Base-by-base conservation (phyloP, 2,797 vertebrate species). In the Hydrocynus forskahlii region DNA sequence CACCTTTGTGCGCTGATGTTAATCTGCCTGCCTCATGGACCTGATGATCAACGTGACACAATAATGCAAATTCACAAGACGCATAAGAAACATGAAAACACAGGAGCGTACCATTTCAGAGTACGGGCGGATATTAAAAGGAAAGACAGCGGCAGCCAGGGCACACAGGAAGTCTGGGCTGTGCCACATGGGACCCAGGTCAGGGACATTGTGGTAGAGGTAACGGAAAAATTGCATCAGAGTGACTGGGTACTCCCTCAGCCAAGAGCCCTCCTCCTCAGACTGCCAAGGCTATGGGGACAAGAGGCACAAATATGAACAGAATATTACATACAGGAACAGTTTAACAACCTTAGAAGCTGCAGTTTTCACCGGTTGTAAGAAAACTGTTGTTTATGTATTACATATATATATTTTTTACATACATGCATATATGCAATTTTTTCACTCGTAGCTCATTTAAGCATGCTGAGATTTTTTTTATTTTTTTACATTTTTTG, bases 201-300 rank as follows among this genome's bases (percentile, higher is more conserved):
- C 98, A 0, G 97, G 93, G 54, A 99, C 96, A 4, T 99, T 99
- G 91, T 99, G 98, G 91, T 99, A 99, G 17, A 99, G 92, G 80
- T 98, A 99, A 64, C 98, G 93, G 14, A 99, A 99, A 92, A 99
- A 99, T 92, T 99, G 98, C 98, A 99, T 98, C 89, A 99, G 92
- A 0, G 97, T 99, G 85, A 99, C 96, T 0, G 98, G 98, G 78
- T 99, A 99, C 76, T 99, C 98, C 80, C 98, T 94, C 62, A 99
- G 96, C 98, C 98, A 99, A 21, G 98, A 99, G 0, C 98, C 98
- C 85, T 99, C 98, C 86, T 99, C 98, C 89, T 99, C 98, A 0
- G 98, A 99, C 88, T 99, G 98, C 98, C 98, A 99, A 0, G 98
- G 98, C 98, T 99, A 86, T 0, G 86, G 76, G 1, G 69, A 62